These are phyloP conservation scores for Lissonota sp. DNA, from an alignment of 2,888 invertebrate genomes.

Conservation along the genomic window DNA sequence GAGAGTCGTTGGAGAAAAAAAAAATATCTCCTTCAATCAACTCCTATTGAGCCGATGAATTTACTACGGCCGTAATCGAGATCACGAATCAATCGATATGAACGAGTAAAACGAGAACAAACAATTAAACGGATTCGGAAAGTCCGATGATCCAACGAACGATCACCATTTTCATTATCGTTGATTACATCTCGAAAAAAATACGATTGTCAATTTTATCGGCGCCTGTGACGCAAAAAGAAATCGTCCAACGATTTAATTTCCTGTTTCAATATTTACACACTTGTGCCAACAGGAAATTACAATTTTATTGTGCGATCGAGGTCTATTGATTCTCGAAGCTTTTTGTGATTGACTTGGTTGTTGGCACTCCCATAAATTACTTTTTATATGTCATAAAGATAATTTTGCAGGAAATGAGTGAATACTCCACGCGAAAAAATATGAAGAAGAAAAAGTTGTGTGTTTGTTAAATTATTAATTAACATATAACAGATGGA, in stretches of 20 bases:
- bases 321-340: background rate
- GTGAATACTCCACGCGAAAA: background rate
- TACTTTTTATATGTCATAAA: background rate
- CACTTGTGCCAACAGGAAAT: conserved; percentile 21
- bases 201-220: background rate
- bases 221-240: background rate
- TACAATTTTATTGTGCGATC: conserved; percentile 1
- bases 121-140: conserved; percentile 32
- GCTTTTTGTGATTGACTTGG: conserved; percentile 5
- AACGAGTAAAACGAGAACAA: conserved; percentile 12
- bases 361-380: background rate
- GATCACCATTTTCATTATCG: background rate
- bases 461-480: too few species aligned
- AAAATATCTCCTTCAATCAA: conserved; percentile 45
- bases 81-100: conserved; percentile 52
- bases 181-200: background rate
- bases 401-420: background rate
- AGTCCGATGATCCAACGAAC: background rate
- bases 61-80: conserved; percentile 53
- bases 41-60: conserved; percentile 60
- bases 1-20: conserved; percentile 11
- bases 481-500: too few species aligned
- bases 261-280: background rate
- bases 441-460: background rate
- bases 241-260: background rate